These are phyloP conservation scores for Bradypus variegatus DNA, from an alignment of 2,797 vertebrate genomes.

Conservation along the genomic window DNA sequence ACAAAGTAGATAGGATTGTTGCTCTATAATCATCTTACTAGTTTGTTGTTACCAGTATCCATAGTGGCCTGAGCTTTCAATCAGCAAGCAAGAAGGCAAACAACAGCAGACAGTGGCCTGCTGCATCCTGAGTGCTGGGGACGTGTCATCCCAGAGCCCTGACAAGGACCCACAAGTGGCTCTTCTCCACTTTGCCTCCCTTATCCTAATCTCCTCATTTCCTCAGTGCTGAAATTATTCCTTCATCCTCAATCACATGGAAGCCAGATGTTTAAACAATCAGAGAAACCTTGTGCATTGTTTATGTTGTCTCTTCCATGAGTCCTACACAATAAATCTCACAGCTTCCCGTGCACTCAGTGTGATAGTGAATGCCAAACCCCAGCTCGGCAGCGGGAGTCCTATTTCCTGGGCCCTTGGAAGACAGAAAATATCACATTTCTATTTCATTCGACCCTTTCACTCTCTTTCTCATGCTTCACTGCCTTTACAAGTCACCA, in stretches of 20 bases:
- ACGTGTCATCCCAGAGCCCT: background rate
- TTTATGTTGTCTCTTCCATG: conserved; percentile 65
- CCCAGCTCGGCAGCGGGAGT: conserved; percentile 64
- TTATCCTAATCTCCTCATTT: conserved; percentile 39
- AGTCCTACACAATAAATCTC: conserved; percentile 65
- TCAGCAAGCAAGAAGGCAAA: conserved; percentile 2
- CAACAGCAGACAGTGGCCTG: background rate
- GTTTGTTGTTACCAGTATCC: background rate
- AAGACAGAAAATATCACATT: conserved; percentile 86
- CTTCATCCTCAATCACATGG: conserved; percentile 71
- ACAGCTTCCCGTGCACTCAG: conserved; percentile 17
- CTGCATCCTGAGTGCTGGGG: background rate
- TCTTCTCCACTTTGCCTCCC: background rate
- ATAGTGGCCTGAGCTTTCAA: background rate
- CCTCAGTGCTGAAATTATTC: conserved; percentile 24
- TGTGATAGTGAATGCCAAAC: conserved; percentile 63
- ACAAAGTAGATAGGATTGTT: background rate
- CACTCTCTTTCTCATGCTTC: conserved; percentile 72
- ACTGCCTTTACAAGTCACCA: conserved; percentile 77
- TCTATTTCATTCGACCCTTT: conserved; percentile 79
- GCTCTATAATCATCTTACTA: background rate
- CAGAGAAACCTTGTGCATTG: conserved; percentile 64
- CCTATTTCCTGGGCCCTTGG: conserved; percentile 76
- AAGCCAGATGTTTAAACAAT: conserved; percentile 83
- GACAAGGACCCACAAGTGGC: background rate